A percentile compares a stretch with the other conserved stretches of the same genome.
Conservation (phyloP, 2,113 vertebrate genomes). For the Malaclemys terrapin region DNA sequence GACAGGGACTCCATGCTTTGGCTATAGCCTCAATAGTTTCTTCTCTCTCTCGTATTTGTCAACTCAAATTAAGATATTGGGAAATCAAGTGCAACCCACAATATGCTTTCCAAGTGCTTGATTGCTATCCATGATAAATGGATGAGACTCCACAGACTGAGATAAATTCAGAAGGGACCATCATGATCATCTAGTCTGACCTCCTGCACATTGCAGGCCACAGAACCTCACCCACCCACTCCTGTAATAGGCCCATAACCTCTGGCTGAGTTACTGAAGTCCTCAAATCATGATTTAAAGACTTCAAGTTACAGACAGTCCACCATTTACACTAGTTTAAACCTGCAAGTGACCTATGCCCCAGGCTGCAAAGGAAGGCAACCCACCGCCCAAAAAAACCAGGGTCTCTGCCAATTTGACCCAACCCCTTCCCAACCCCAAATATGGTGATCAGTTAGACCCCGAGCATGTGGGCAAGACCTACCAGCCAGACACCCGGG, state of each 20-base stretch:
- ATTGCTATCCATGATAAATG: neutral
- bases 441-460: neutral
- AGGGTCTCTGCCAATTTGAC: neutral
- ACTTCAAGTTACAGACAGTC: too few species aligned
- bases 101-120: neutral
- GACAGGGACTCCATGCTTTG: neutral
- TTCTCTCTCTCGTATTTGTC: neutral
- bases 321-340: neutral
- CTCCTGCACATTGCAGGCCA: too few species aligned
- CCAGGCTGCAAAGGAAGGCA: too few species aligned
- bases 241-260: too few species aligned
- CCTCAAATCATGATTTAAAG: too few species aligned
- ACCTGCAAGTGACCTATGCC: too few species aligned
- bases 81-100: neutral
- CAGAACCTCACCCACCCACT: neutral
- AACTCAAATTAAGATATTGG: neutral
- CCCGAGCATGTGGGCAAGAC: neutral
- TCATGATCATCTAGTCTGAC: too few species aligned
- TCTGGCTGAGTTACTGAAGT: too few species aligned
- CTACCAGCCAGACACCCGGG: neutral
- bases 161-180: neutral
- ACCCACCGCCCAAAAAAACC: too few species aligned
- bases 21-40: neutral
- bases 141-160: neutral
- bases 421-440: neutral